Evolutionary conservation across 2,888 invertebrate genomes (phyloP).

Genomic region (Zaprionus lineosus): DNA sequence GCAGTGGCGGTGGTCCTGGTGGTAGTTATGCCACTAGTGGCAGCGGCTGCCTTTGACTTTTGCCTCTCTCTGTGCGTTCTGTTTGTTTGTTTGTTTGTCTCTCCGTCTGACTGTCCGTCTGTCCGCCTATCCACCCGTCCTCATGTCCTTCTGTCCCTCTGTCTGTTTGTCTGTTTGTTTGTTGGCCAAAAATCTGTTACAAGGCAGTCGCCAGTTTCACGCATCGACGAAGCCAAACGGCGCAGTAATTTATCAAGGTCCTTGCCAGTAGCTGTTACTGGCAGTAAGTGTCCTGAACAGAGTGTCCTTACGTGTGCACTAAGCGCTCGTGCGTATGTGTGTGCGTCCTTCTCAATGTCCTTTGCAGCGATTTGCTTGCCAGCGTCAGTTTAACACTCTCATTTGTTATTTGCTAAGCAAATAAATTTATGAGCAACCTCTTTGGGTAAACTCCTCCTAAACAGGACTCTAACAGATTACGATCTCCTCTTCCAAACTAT

Average conservation of each 20-base stretch:
- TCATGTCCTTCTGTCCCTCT: conserved; percentile 18
- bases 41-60: conserved; percentile 68
- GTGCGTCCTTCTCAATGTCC: conserved; percentile 59
- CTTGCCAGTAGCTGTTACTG: conserved; percentile 37
- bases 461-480: no score
- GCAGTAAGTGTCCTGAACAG: conserved; percentile 73
- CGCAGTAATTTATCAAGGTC: conserved; percentile 78
- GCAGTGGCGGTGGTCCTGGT: neutral
- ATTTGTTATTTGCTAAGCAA: conserved; percentile 59
- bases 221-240: conserved; percentile 57
- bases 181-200: conserved; percentile 76
- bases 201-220: conserved; percentile 69
- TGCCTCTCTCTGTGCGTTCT: conserved; percentile 24
- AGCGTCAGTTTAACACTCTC: conserved; percentile 67
- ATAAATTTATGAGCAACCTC: conserved; percentile 41
- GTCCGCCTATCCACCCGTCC: conserved; percentile 17
- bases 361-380: conserved; percentile 56
- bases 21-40: conserved; percentile 15
- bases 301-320: conserved; percentile 13
- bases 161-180: conserved; percentile 43
- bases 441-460: no score
- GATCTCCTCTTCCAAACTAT: neutral
- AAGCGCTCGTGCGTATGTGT: neutral
- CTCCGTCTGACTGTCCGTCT: neutral
- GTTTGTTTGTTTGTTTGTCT: conserved; percentile 20